Conservation (phyloP, 2,888 invertebrate genomes). For the Camptogramma bilineatum region DNA sequence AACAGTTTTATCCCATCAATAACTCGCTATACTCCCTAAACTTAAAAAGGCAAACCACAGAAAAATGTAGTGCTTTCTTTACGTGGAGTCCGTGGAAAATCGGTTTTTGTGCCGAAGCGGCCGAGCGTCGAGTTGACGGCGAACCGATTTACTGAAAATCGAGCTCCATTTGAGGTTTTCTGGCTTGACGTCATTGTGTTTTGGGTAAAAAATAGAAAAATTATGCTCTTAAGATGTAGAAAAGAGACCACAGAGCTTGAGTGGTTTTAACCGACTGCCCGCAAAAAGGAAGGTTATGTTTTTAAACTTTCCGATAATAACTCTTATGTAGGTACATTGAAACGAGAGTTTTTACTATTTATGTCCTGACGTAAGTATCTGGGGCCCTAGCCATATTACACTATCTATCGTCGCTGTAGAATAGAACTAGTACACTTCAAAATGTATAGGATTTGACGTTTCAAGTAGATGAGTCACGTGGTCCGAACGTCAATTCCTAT, state of each 20-base stretch:
- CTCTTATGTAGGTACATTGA: too few species aligned
- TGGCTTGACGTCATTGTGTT: slow-evolving; percentile 16
- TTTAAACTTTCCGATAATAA: too few species aligned
- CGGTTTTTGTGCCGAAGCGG: slow-evolving; percentile 52
- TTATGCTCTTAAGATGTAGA: not conserved
- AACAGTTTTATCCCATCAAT: too few species aligned
- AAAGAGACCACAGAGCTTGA: not conserved
- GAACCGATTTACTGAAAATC: slow-evolving; percentile 49
- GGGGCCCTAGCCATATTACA: too few species aligned
- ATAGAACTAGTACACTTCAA: too few species aligned
- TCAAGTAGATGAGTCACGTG: too few species aligned
- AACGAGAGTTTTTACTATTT: too few species aligned
- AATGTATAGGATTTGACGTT: too few species aligned
- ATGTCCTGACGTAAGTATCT: too few species aligned
- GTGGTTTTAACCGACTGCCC: not conserved
- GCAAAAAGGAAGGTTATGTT: too few species aligned
- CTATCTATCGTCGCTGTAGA: too few species aligned
- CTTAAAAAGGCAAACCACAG: slow-evolving; percentile 19
- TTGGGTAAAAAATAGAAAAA: slow-evolving; percentile 7
- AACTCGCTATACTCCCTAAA: slow-evolving; percentile 15
- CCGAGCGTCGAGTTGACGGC: slow-evolving; percentile 46
- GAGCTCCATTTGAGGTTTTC: slow-evolving; percentile 34
- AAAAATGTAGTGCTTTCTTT: slow-evolving; percentile 38
- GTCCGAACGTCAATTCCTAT: too few species aligned
- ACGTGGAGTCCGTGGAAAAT: slow-evolving; percentile 43